A percentile compares a stretch with the other conserved stretches of the same genome.
Conservation (phyloP, 2,113 vertebrate species). For the Oreocharis arfaki region DNA sequence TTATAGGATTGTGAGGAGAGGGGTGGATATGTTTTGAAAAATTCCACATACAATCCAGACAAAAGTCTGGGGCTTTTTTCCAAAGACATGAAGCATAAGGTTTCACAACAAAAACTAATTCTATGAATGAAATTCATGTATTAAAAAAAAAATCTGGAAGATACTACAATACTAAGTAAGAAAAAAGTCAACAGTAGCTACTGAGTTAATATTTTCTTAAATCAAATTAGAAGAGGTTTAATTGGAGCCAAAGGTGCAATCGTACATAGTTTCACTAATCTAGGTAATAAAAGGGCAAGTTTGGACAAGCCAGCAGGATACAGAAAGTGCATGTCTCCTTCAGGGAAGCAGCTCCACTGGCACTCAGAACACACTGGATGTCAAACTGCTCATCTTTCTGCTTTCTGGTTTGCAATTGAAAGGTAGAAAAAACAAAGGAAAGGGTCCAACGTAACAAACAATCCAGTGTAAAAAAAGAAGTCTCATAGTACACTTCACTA, state of each 20-base stretch:
- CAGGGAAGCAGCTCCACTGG: not conserved
- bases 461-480: not conserved
- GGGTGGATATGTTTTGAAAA: not conserved
- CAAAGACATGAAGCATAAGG: not conserved
- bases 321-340: not conserved
- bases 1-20: no score
- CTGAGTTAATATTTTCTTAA: not conserved
- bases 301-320: rapidly evolving
- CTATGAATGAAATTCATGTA: not conserved
- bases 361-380: rapidly evolving
- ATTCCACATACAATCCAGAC: not conserved
- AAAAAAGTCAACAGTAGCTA: not conserved
- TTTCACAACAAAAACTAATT: not conserved
- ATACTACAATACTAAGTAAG: not conserved
- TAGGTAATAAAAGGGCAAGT: not conserved
- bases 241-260: not conserved
- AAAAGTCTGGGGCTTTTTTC: not conserved
- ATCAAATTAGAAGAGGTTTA: not conserved
- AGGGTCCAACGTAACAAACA: not conserved
- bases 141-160: not conserved
- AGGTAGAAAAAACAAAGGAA: not conserved
- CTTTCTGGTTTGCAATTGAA: not conserved
- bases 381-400: not conserved
- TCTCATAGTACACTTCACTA: not conserved
- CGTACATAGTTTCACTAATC: not conserved